Evolutionary conservation across 2,113 vertebrate genomes (phyloP), one percentile per base, ranked within the genome.

Genomic region (Gymnobelideus leadbeateri): DNA sequence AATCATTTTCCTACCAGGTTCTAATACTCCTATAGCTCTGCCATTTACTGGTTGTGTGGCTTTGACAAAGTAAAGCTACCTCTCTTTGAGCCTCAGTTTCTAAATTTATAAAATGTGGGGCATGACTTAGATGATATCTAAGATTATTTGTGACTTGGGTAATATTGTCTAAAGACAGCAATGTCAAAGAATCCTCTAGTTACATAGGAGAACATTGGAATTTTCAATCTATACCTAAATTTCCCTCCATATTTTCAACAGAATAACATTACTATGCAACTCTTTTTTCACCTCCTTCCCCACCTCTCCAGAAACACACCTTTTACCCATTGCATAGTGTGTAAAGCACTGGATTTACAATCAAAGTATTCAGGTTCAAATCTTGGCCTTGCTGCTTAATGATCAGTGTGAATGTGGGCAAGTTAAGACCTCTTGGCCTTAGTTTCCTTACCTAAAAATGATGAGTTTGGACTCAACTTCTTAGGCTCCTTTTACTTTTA

Each of bases 81-180:
- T 90, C 14, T n/a, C 37, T 68, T 68, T 19, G 89, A 21, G 28
- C 51, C 50, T 97, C 46, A 89, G 54, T 92, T 77, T 92, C 49
- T 24, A 96, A 51, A 52, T 49, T 19, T 25, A n/a, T 84, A 37
- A 89, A 92, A 84, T 14, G 21, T 0, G 8, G 46, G 51, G 47
- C 9, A 49, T 93, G 53, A 92, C n/a, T 14, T 51, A 92, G 68
- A 84, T 52, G 90, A 94, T n/a, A 93, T 93, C 90, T 7, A 91
- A 3, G 21, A 89, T n/a, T 94, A 89, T 92, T 95, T 49, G 37
- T 37, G 26, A 94, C 16, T 14, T 89, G 8, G 68, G 53, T 68
- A 49, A 77, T 61, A 37, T 50, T 51, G 68, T 23, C 19, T 43
- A 84, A 84, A 84, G 68, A 84, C 6, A 84, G 5, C 1, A n/a